Conservation (phyloP, 2,113 vertebrate genomes). For the Percina caprodes region DNA sequence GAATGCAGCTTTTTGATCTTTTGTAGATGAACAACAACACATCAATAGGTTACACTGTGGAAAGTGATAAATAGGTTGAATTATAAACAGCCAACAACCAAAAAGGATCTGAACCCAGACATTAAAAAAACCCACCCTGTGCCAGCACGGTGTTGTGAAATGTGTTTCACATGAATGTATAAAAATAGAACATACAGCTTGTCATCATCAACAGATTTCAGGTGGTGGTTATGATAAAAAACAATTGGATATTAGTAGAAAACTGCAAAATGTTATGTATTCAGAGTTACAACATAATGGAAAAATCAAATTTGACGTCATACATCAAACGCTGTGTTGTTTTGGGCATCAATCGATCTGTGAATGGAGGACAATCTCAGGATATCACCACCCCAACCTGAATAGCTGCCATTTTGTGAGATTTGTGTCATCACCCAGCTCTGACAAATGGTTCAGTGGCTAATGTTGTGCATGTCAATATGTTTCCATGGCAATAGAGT, state of each 20-base stretch:
- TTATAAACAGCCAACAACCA: constrained; percentile 13
- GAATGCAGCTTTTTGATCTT: constrained; percentile 43
- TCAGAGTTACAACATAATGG: background rate
- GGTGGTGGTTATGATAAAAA: background rate
- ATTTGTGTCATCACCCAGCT: constrained; percentile 36
- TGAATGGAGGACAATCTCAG: constrained; percentile 9
- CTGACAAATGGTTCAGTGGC: constrained; percentile 28
- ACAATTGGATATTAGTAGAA: background rate
- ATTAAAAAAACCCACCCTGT: background rate
- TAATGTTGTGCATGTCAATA: constrained; percentile 58
- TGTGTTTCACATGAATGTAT: background rate
- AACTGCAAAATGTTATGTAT: background rate
- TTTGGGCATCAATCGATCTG: constrained; percentile 9
- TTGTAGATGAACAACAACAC: constrained; percentile 34
- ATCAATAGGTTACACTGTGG: constrained; percentile 24
- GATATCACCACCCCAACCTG: background rate
- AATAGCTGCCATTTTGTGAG: constrained; percentile 37
- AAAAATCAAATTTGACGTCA: background rate
- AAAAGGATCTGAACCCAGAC: constrained; percentile 12
- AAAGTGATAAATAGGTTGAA: constrained; percentile 11
- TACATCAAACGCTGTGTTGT: background rate
- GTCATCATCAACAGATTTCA: background rate
- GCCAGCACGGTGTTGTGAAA: background rate
- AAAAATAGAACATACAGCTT: background rate
- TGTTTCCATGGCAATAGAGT: constrained; percentile 59